Evolutionary conservation across 2,113 vertebrate species (phyloP).

Genomic region (Coregonus clupeaformis): DNA sequence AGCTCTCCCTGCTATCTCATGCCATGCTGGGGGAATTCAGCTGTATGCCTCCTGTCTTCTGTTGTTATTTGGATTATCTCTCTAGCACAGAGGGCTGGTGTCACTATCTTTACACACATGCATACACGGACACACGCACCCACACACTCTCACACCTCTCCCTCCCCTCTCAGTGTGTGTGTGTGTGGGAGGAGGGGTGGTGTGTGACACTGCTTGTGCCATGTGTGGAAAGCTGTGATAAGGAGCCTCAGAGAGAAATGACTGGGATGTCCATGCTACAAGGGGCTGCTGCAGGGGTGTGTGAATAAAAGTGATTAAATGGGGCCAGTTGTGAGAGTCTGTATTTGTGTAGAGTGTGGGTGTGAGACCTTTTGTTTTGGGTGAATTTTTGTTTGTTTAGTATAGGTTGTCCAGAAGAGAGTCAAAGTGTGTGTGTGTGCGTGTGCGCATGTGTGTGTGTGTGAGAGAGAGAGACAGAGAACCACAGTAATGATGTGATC

Average conservation of each 20-base stretch:
- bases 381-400: not conserved
- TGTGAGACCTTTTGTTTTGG: not conserved
- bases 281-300: not conserved
- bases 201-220: not conserved
- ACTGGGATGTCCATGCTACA: not conserved
- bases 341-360: not conserved
- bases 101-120: constrained; percentile 47
- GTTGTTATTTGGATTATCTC: constrained; percentile 55
- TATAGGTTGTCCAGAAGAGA: not conserved
- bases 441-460: not conserved
- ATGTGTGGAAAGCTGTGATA: constrained; percentile 44
- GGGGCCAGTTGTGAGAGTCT: not conserved
- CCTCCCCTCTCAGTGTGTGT: too few relatives aligned
- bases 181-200: too few relatives aligned
- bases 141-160: not conserved
- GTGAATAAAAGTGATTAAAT: not conserved
- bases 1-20: constrained; percentile 10
- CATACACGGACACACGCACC: constrained; percentile 14
- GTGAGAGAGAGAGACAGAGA: not conserved
- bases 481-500: constrained; percentile 38
- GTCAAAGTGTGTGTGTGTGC: constrained; percentile 7
- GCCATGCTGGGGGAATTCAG: not conserved
- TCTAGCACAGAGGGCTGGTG: constrained; percentile 42
- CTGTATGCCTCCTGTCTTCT: constrained; percentile 7
- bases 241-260: constrained; percentile 16